These are phyloP conservation scores for Perdita meconis DNA, from an alignment of 2,888 invertebrate genomes.

Conservation along the genomic window DNA sequence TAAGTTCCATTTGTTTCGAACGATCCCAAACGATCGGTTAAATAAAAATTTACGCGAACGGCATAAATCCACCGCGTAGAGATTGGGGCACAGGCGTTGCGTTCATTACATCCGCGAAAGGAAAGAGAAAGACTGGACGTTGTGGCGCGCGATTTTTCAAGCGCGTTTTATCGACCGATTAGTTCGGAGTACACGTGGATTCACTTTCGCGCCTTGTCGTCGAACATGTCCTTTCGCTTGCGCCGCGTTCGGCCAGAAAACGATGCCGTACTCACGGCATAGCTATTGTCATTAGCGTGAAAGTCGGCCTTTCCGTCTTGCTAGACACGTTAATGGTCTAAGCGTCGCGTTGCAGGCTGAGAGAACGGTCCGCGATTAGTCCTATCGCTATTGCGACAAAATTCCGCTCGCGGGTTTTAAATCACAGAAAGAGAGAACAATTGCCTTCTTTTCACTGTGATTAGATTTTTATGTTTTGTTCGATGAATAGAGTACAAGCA, in stretches of 20 bases:
- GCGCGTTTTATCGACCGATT: slow-evolving; percentile 66
- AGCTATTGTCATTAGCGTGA: slow-evolving; percentile 67
- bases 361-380: neutral
- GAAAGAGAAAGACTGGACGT: slow-evolving; percentile 34
- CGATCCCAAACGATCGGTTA: neutral
- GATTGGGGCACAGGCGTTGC: neutral
- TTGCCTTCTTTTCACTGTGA: neutral
- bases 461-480: neutral
- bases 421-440: neutral
- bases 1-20: no score
- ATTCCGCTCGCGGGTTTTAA: neutral
- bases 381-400: neutral
- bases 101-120: slow-evolving; percentile 41
- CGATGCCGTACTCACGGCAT: slow-evolving; percentile 14
- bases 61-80: neutral
- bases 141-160: slow-evolving; percentile 52
- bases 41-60: slow-evolving; percentile 18
- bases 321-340: slow-evolving; percentile 37
- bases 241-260: slow-evolving; percentile 37
- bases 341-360: neutral
- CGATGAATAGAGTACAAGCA: neutral
- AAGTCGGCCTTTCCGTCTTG: slow-evolving; percentile 49
- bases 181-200: slow-evolving; percentile 64
- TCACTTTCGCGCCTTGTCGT: slow-evolving; percentile 65
- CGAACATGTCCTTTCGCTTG: slow-evolving; percentile 54